These are phyloP conservation scores for Athalia cordata DNA, from an alignment of 2,888 invertebrate species.

Conservation along the genomic window DNA sequence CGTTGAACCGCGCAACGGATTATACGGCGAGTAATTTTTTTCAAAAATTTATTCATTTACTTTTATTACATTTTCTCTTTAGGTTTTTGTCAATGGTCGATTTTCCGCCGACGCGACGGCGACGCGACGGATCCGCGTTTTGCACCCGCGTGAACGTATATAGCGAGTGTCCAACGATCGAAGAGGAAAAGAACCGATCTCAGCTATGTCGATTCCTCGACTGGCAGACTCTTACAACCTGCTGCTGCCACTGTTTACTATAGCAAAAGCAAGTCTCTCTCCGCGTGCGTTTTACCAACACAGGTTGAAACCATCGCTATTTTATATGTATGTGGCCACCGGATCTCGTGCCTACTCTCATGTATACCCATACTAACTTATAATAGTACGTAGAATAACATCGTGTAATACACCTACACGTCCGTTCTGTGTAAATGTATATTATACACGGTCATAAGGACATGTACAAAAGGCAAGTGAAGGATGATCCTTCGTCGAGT, in stretches of 20 bases:
- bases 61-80: too few species aligned
- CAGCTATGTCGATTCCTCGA: constrained; percentile 41
- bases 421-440: too few species aligned
- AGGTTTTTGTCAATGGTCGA: too few species aligned
- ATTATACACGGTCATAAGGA: too few species aligned
- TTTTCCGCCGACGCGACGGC: too few species aligned
- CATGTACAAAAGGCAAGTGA: too few species aligned
- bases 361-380: too few species aligned
- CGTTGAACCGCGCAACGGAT: too few species aligned
- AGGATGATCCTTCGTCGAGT: neutral
- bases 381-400: neutral
- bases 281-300: constrained; percentile 13
- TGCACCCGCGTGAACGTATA: neutral
- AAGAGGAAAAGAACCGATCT: constrained; percentile 35
- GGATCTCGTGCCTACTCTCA: too few species aligned
- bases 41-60: too few species aligned
- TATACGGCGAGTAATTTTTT: too few species aligned
- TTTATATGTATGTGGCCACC: neutral
- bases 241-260: constrained; percentile 44
- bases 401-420: too few species aligned
- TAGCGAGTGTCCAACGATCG: neutral
- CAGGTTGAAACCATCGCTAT: neutral
- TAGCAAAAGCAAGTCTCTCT: neutral
- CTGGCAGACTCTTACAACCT: constrained; percentile 41
- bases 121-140: neutral